Percentiles rank a stretch among this genome's conserved stretches.
These are phyloP conservation scores for Ornithoptera priamus DNA, from an alignment of 2,888 invertebrate species.

Conservation along the genomic window DNA sequence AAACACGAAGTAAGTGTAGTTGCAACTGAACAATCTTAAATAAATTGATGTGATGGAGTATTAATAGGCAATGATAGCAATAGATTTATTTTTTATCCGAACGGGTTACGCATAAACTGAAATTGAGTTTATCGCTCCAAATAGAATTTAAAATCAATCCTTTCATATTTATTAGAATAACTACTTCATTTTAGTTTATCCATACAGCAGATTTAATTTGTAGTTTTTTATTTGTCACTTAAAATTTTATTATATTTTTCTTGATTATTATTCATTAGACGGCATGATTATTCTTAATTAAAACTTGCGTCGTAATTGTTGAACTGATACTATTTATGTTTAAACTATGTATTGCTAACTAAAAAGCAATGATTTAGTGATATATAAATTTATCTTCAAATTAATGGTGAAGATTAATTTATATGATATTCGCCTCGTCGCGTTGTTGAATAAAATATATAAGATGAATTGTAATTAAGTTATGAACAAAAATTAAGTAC, in stretches of 20 bases:
- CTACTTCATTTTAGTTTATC: conserved; percentile 59
- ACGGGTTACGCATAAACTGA: conserved; percentile 3
- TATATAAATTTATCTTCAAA: too few species aligned
- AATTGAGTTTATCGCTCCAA: conserved; percentile 33
- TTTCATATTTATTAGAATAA: conserved; percentile 48
- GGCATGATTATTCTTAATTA: too few species aligned
- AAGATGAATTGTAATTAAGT: not conserved
- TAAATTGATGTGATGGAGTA: too few species aligned
- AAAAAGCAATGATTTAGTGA: too few species aligned
- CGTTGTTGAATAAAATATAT: too few species aligned
- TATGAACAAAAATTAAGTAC: not conserved
- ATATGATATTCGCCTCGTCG: too few species aligned
- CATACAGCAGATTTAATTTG: conserved; percentile 43
- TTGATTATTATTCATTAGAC: conserved; percentile 31
- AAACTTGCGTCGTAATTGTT: too few species aligned
- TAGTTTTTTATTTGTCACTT: conserved; percentile 49
- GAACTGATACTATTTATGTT: too few species aligned
- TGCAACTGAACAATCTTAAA: not conserved
- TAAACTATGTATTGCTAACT: too few species aligned
- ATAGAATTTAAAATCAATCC: conserved; percentile 41
- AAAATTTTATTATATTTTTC: conserved; percentile 45
- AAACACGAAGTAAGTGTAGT: conserved; percentile 69
- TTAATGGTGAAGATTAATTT: too few species aligned
- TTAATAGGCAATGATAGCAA: not conserved
- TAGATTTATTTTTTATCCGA: not conserved